Conservation (phyloP, 2,888 invertebrate species). For the Euspilapteryx auroguttella region DNA sequence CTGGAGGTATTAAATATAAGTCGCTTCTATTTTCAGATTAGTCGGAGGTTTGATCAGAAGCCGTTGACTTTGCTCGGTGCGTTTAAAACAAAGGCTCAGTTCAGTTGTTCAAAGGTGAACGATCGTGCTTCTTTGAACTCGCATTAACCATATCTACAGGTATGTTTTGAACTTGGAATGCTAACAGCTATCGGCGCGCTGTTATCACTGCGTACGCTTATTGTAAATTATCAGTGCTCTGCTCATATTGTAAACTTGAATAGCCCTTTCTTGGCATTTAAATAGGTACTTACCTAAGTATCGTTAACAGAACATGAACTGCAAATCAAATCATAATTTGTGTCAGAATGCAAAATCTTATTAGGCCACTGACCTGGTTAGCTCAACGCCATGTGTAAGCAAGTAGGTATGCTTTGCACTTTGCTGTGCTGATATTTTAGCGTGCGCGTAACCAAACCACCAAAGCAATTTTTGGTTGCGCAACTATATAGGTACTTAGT, state of each 20-base stretch:
- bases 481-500: no score
- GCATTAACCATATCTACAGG: slow-evolving; percentile 26
- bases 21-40: slow-evolving; percentile 58
- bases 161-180: slow-evolving; percentile 22
- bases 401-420: no score
- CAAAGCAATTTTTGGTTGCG: slow-evolving; percentile 2
- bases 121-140: slow-evolving; percentile 32
- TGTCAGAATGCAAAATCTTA: no score
- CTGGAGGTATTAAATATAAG: slow-evolving; percentile 39
- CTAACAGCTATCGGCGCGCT: slow-evolving; percentile 2
- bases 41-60: slow-evolving; percentile 49
- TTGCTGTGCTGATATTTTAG: no score
- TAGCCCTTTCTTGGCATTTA: no score
- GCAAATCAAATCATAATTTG: no score
- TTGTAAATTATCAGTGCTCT: no score
- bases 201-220: not conserved
- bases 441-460: no score
- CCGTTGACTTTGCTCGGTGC: slow-evolving; percentile 28
- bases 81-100: slow-evolving; percentile 40
- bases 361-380: slow-evolving; percentile 41
- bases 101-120: slow-evolving; percentile 49
- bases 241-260: no score
- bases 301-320: no score
- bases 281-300: no score
- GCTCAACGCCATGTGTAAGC: slow-evolving; percentile 1